Evolutionary conservation across 1,140 invertebrate genomes (phyloP), one percentile per base, ranked within the genome.

Genomic region (Dendrolimus punctatus): DNA sequence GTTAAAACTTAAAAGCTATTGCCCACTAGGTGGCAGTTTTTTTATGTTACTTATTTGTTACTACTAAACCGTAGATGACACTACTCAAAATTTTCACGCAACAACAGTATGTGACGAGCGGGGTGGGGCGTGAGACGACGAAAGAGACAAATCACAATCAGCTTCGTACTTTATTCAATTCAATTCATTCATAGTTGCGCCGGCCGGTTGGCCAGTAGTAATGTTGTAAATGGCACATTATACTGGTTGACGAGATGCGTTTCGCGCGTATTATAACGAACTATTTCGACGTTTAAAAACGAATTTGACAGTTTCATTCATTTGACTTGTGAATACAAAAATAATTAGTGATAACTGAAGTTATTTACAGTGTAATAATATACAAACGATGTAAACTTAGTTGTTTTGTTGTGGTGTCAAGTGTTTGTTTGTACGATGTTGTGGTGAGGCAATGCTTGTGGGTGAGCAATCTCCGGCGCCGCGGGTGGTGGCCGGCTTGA

Each of bases 381-480:
- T 23, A 23, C 23, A 23, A 47, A 50, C 60, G 55, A 58, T 64
- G 6, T 60, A 68, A 58, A 50, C 60, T 57, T 57, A 62, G 54
- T 51, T 64, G 53, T 55, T 64, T 50, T 51, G 58, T 68, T 66
- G 47, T 62, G 55, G 60, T 68, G 73, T 73, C 68, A 59, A 76
- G 77, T 76, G 76, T 69, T 76, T 73, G 58, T 60, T 66, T 50
- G 58, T 78, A 70, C 67, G 58, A 81, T 81, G 73, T 76, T 75
- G 71, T 80, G 68, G 63, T 76, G 73, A 76, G 71, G 78, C 65
- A 64, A 85, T 85, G 82, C 79, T 85, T 64, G 77, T 85, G 68
- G 79, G 82, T 38, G 82, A 85, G 65, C 82, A 80, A 60, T 80
- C 82, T 53, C 80, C 80, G 77, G 82, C 82, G 61, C 82, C 82